A percentile compares a stretch with the other conserved stretches of the same genome.
Evolutionary conservation across 2,888 invertebrate species (phyloP).

Genomic region (Linyphia triangularis): DNA sequence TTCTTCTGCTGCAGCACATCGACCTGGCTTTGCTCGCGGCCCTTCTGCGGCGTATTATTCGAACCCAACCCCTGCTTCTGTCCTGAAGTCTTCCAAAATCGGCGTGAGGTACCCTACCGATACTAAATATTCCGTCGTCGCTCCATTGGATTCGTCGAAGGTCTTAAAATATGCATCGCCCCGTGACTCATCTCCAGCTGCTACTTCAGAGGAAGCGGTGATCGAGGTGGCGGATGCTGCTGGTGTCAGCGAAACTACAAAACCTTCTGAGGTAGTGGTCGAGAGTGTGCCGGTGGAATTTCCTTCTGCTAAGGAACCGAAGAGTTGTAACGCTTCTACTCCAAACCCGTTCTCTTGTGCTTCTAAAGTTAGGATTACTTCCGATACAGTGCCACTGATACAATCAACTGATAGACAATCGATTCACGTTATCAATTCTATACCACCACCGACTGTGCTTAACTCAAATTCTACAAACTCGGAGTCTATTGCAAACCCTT

Average conservation of each 20-base stretch:
- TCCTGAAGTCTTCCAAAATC: neutral
- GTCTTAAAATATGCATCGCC: slow-evolving; percentile 66
- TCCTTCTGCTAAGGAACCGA: slow-evolving; percentile 1
- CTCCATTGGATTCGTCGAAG: slow-evolving; percentile 46
- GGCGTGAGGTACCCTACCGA: neutral
- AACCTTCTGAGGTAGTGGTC: neutral
- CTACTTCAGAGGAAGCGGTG: slow-evolving; percentile 16
- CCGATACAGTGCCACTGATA: neutral
- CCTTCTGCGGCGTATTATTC: slow-evolving; percentile 26
- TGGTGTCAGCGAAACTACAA: slow-evolving; percentile 2
- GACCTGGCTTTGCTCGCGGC: slow-evolving; percentile 7
- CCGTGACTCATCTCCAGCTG: slow-evolving; percentile 15
- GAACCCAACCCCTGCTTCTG: neutral
- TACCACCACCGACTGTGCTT: neutral
- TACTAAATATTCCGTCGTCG: slow-evolving; percentile 19
- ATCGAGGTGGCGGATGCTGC: slow-evolving; percentile 11
- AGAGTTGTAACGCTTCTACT: neutral
- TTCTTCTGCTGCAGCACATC: neutral
- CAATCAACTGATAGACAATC: neutral
- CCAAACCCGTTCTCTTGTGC: neutral
- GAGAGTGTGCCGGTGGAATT: slow-evolving; percentile 1
- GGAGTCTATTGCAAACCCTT: neutral
- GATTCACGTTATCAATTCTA: no score
- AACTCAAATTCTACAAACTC: neutral
- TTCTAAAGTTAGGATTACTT: neutral